Percentiles rank a stretch among this genome's conserved stretches.
These are phyloP conservation scores for Sinohyriopsis cumingii DNA, from an alignment of 2,888 invertebrate species.

Conservation along the genomic window DNA sequence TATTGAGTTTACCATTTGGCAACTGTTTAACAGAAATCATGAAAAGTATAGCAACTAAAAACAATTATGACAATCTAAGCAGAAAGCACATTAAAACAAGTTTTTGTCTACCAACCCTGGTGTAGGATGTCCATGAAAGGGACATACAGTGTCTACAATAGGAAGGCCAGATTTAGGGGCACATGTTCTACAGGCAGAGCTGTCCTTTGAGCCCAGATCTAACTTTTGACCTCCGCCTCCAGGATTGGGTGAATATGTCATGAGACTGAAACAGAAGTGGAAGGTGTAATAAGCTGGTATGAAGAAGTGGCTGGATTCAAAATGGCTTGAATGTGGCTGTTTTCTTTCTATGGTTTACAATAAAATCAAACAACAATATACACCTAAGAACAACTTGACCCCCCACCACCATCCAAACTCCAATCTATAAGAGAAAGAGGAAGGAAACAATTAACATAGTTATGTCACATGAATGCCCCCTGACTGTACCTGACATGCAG, in stretches of 20 bases:
- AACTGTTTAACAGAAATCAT: too few relatives aligned
- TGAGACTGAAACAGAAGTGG: slow-evolving; percentile 45
- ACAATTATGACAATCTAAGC: neutral
- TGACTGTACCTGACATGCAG: too few relatives aligned
- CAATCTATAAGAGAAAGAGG: neutral
- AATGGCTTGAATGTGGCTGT: neutral
- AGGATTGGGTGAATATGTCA: slow-evolving; percentile 66
- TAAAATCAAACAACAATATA: too few relatives aligned
- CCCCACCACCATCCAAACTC: neutral
- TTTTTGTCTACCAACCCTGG: slow-evolving; percentile 68
- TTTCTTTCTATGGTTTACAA: too few relatives aligned
- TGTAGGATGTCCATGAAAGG: slow-evolving; percentile 71
- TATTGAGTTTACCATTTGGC: too few relatives aligned
- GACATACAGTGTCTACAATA: slow-evolving; percentile 68
- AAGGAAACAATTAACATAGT: neutral
- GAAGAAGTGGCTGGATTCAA: neutral
- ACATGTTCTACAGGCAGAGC: slow-evolving; percentile 20
- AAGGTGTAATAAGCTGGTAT: slow-evolving; percentile 12
- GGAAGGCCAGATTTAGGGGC: slow-evolving; percentile 41
- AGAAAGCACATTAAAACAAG: neutral
- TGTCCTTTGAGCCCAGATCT: slow-evolving; percentile 35
- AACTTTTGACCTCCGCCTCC: slow-evolving; percentile 62
- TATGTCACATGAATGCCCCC: too few relatives aligned
- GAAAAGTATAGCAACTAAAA: too few relatives aligned
- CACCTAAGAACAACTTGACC: too few relatives aligned